Conservation (phyloP, 2,888 invertebrate genomes). For the Callimorpha dominula region DNA sequence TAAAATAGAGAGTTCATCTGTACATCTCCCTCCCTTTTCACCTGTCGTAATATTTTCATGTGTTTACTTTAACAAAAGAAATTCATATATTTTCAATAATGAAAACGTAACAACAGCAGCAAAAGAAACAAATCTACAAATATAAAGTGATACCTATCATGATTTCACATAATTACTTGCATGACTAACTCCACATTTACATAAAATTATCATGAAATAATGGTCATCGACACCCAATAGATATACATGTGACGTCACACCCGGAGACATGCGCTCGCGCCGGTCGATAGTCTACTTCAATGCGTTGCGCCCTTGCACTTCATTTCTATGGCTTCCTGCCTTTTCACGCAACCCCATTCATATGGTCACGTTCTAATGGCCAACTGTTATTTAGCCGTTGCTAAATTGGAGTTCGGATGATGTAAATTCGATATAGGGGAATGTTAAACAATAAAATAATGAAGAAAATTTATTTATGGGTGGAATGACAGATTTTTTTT, state of each 20-base stretch:
- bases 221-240: slow-evolving; percentile 47
- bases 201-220: slow-evolving; percentile 28
- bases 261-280: slow-evolving; percentile 24
- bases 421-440: slow-evolving; percentile 51
- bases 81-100: too few species aligned
- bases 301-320: slow-evolving; percentile 74
- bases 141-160: background rate
- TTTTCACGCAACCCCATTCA: slow-evolving; percentile 74
- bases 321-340: slow-evolving; percentile 68
- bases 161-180: background rate
- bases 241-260: slow-evolving; percentile 49
- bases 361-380: slow-evolving; percentile 68
- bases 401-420: slow-evolving; percentile 58
- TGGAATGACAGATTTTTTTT: background rate
- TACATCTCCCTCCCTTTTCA: too few species aligned
- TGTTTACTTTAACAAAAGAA: too few species aligned
- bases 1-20: too few species aligned
- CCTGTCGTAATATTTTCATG: too few species aligned
- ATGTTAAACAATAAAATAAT: slow-evolving; percentile 23
- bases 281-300: slow-evolving; percentile 30
- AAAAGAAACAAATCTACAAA: too few species aligned
- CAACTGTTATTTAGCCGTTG: slow-evolving; percentile 60
- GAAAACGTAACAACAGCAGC: too few species aligned
- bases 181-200: slow-evolving; percentile 28
- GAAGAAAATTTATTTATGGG: slow-evolving; percentile 22